Evolutionary conservation across 2,888 invertebrate species (phyloP), one percentile per base, ranked within the genome.

Genomic region (Arge pagana): DNA sequence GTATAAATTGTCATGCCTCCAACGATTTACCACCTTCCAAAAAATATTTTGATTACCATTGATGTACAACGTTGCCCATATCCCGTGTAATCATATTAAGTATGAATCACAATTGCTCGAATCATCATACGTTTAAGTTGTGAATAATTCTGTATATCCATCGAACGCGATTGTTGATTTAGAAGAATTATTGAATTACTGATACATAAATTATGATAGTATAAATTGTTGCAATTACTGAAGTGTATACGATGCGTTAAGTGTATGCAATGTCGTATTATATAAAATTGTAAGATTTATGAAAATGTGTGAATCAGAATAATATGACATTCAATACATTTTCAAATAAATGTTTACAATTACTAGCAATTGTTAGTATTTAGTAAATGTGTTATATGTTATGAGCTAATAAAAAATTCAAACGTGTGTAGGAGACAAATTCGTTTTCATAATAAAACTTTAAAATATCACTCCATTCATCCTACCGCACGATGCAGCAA

Each of bases 381-480:
- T 50, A 50, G 41, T 41, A 41, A 33, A 41, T 42, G 50, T 51
- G 43, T 51, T 51, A 42, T 43, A 42, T 51, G 50, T 50, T 41
- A 50, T 41, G 50, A 42, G 36, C 26, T 51, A 51, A 16, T 24
- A 50, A 41, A 30, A 19, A 43, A 43, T 26, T 50, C 50, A 50
- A 33, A 50, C 40, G 40, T 41, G 24, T 50, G 40, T 30, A 24
- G 50, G 31, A 21, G 15, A 21, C n/a, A 21, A 24, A 40, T 31
- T 40, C 35, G 23, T 45, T 21, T 45, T 45, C 7, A 26, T 10
- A 26, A 26, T 10, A 26, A 26, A 10, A 26, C n/a, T 10, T 26
- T 26, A 26, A 10, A 2, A 10, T 26, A 26, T 26, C 7, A 26
- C n/a, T 10, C 7, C 26, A 26, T 10, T 26, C 7, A 26, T 26